Percentiles rank a stretch among this genome's conserved stretches.
Evolutionary conservation across 1,140 invertebrate genomes (phyloP).

Genomic region (Maniola jurtina): DNA sequence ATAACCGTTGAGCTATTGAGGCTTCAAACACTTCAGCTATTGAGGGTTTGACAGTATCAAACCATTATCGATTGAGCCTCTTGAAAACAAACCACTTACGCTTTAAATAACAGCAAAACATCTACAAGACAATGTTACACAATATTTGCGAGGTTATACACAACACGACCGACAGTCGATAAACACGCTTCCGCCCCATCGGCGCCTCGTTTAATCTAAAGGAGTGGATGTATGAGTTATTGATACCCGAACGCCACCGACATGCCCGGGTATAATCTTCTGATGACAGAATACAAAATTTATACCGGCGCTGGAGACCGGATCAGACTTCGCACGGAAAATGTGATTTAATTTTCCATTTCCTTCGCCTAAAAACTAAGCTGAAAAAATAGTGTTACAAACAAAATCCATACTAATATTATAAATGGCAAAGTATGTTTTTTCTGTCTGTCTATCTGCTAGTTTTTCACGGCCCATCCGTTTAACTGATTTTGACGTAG

Average conservation of each 20-base stretch:
- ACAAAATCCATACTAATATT: too few species aligned
- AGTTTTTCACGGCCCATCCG: too few species aligned
- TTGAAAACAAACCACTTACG: neutral
- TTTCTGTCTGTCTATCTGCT: too few species aligned
- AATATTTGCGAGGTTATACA: slow-evolving; percentile 1
- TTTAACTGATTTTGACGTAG: too few species aligned
- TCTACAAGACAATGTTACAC: neutral
- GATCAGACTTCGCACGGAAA: neutral
- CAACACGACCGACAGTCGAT: slow-evolving; percentile 6
- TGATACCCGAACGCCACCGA: slow-evolving; percentile 3
- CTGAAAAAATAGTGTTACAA: neutral
- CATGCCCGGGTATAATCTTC: slow-evolving; percentile 12
- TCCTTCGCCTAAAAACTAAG: neutral
- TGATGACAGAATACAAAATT: slow-evolving; percentile 9
- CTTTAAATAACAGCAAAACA: neutral
- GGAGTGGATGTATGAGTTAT: slow-evolving; percentile 13
- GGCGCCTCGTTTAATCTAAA: slow-evolving; percentile 23
- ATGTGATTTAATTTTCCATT: neutral
- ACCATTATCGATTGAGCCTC: neutral
- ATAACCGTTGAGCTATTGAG: too few species aligned
- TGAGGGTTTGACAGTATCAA: too few species aligned
- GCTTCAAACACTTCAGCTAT: too few species aligned
- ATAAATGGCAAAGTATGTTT: too few species aligned
- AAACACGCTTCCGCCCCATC: slow-evolving; percentile 19
- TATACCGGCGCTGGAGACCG: neutral